phyloP scores from a whole-genome alignment of 2,113 vertebrate genomes.

The Pseudorectes ferrugineus region DNA sequence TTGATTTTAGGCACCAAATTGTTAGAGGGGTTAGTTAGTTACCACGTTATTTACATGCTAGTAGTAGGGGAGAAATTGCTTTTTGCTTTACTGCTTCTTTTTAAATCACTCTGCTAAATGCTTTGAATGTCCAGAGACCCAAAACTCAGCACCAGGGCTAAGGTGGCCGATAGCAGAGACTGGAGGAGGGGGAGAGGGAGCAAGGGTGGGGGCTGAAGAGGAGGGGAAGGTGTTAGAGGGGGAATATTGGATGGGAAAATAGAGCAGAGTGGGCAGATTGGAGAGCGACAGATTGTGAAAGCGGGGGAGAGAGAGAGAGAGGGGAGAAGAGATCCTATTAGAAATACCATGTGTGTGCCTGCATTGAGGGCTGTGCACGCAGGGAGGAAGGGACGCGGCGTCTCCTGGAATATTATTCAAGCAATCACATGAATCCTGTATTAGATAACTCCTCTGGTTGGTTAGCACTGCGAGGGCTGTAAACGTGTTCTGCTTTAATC shows the following conservation, averaged over 20 bases:
- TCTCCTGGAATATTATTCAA: slow-evolving; percentile 4
- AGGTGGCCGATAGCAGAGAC: neutral
- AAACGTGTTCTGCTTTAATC: slow-evolving; percentile 15
- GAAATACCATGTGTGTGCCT: slow-evolving; percentile 31
- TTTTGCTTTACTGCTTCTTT: neutral
- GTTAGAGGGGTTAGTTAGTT: neutral
- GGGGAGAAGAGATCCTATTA: slow-evolving; percentile 38
- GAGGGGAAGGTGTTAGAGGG: slow-evolving; percentile 49
- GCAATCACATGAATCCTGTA: neutral
- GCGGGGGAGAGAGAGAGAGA: slow-evolving; percentile 36
- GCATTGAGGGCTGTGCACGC: neutral
- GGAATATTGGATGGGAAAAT: slow-evolving; percentile 57
- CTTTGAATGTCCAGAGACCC: neutral
- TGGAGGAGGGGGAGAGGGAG: neutral
- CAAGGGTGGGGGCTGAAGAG: neutral
- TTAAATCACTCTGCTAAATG: neutral
- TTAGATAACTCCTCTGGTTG: slow-evolving; percentile 48
- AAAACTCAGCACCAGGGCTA: neutral
- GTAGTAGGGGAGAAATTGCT: neutral
- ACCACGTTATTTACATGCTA: accelerated
- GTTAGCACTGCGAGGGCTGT: neutral
- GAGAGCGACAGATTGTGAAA: slow-evolving; percentile 61
- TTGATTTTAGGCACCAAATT: neutral
- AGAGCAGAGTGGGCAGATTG: slow-evolving; percentile 62
- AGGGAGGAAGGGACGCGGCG: neutral